phyloP scores from a whole-genome alignment of 2,113 vertebrate genomes.

The Spheniscus mendiculus region DNA sequence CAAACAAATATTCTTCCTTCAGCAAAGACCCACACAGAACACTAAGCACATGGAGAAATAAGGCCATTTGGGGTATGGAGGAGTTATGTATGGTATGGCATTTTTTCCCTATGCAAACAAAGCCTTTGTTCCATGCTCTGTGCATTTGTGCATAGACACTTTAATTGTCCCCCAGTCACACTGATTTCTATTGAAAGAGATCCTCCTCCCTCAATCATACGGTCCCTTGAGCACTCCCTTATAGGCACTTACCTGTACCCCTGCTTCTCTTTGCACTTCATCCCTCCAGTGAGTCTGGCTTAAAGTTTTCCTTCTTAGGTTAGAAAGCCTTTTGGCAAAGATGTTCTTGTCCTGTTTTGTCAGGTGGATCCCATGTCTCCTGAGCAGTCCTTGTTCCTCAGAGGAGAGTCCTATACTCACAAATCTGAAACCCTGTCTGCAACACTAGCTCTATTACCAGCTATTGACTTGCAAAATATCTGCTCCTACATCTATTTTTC shows the following conservation, averaged over 20 bases:
- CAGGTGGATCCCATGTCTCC: background rate
- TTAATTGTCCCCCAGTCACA: background rate
- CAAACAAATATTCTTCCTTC: background rate
- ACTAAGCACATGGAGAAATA: background rate
- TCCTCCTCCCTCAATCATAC: background rate
- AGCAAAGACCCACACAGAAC: background rate
- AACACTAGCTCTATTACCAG: background rate
- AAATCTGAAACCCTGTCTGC: background rate
- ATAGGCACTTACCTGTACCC: background rate
- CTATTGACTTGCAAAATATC: background rate
- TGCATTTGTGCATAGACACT: background rate
- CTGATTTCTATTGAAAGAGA: background rate
- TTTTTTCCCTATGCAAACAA: background rate
- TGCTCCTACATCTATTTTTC: background rate
- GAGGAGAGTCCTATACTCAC: background rate
- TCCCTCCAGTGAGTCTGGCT: background rate
- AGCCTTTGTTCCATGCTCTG: background rate
- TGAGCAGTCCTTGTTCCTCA: background rate
- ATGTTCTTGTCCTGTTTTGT: background rate
- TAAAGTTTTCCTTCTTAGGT: background rate
- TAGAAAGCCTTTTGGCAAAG: background rate
- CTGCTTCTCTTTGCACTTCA: background rate
- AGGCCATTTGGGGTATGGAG: background rate
- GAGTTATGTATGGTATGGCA: background rate
- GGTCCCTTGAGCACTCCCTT: background rate